A percentile compares a stretch with the other conserved stretches of the same genome.
Conservation (phyloP, 2,797 vertebrate species). For the Urosaurus nigricauda region DNA sequence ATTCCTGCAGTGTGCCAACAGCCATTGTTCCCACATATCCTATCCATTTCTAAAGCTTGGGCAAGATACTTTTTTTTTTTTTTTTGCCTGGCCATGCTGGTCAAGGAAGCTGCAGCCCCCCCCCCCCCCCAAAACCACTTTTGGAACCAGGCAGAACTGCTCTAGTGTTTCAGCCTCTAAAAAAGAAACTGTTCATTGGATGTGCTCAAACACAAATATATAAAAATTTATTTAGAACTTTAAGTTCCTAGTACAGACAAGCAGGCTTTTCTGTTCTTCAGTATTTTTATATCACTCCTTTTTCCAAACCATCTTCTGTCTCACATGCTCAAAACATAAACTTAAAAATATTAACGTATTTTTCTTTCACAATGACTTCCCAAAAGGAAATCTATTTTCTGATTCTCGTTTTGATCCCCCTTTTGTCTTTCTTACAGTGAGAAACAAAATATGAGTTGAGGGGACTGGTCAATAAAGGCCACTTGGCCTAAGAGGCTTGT, state of each 20-base stretch:
- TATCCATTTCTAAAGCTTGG: too few relatives aligned
- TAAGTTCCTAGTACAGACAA: slow-evolving; percentile 27
- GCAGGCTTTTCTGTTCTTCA: slow-evolving; percentile 55
- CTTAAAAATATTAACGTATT: slow-evolving; percentile 32
- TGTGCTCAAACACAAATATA: not conserved
- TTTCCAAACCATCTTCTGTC: slow-evolving; percentile 47
- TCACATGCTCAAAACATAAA: slow-evolving; percentile 39
- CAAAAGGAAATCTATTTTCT: slow-evolving; percentile 41
- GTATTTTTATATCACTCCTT: slow-evolving; percentile 61
- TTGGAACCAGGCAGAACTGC: not conserved
- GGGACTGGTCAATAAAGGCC: slow-evolving; percentile 47
- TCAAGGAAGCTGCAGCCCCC: not conserved
- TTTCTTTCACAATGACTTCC: slow-evolving; percentile 32
- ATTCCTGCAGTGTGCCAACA: too few relatives aligned
- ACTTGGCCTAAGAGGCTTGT: slow-evolving; percentile 40
- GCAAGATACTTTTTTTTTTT: too few relatives aligned
- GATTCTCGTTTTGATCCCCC: slow-evolving; percentile 46
- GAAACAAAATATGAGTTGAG: not conserved
- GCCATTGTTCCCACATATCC: too few relatives aligned
- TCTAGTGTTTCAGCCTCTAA: not conserved
- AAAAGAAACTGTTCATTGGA: not conserved
- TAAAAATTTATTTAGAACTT: slow-evolving; percentile 9
- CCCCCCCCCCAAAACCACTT: not conserved
- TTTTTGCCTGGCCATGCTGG: too few relatives aligned
- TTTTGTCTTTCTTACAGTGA: slow-evolving; percentile 37